These are phyloP conservation scores for Myotis planiceps DNA, from an alignment of 2,797 vertebrate species.

Conservation along the genomic window DNA sequence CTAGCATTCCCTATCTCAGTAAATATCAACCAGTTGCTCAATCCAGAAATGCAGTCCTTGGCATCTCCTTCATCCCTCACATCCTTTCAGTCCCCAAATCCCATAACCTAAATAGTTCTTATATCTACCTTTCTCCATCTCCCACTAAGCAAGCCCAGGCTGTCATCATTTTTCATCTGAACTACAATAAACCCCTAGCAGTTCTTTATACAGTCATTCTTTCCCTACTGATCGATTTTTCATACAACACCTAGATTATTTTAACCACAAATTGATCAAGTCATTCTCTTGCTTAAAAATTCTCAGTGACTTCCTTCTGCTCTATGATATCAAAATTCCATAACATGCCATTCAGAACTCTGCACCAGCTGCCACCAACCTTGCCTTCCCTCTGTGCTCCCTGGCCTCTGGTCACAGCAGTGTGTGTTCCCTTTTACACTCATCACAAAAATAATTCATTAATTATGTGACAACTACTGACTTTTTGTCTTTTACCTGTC, in stretches of 20 bases:
- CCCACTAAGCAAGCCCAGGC: background rate
- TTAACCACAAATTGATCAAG: background rate
- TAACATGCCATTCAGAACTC: too few species aligned
- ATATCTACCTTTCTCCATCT: background rate
- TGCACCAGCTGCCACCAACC: too few species aligned
- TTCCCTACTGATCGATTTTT: background rate
- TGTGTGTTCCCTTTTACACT: background rate
- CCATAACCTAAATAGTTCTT: background rate
- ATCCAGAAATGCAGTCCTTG: background rate
- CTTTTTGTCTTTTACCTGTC: background rate
- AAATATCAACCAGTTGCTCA: background rate
- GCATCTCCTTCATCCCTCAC: background rate
- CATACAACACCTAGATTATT: background rate
- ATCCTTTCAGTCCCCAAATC: background rate
- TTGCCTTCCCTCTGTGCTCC: background rate
- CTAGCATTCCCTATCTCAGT: background rate
- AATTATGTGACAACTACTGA: background rate
- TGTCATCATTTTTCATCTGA: background rate
- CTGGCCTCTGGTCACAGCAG: background rate
- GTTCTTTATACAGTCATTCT: background rate
- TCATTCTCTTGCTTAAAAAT: background rate
- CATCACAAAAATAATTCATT: background rate
- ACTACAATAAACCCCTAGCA: background rate
- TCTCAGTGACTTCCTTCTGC: background rate
- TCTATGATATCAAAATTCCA: background rate